Evolutionary conservation across 2,888 invertebrate genomes (phyloP).

Genomic region (Trichogramma evanescens): DNA sequence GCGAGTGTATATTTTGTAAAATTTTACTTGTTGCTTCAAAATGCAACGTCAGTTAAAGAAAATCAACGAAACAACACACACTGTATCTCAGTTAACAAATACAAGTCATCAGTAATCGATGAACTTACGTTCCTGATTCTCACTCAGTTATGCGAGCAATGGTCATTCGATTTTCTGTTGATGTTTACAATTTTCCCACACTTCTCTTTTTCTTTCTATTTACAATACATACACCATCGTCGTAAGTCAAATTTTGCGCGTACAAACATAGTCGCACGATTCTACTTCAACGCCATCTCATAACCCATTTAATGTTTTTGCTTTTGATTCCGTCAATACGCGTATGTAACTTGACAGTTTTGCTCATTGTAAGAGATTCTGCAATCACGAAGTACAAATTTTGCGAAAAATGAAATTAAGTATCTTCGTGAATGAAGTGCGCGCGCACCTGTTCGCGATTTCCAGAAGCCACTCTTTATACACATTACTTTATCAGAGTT

Average conservation of each 20-base stretch:
- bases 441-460: too few relatives aligned
- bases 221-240: neutral
- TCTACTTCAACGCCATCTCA: neutral
- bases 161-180: neutral
- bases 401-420: too few relatives aligned
- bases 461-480: too few relatives aligned
- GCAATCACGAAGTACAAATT: too few relatives aligned
- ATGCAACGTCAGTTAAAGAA: too few relatives aligned
- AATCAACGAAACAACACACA: too few relatives aligned
- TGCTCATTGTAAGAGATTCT: too few relatives aligned
- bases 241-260: neutral
- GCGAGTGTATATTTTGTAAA: neutral
- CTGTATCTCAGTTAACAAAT: too few relatives aligned
- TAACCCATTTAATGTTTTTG: neutral
- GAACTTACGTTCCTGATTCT: neutral
- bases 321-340: neutral
- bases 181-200: neutral
- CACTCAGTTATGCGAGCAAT: neutral
- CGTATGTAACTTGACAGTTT: neutral
- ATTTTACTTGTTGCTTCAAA: neutral
- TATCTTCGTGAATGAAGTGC: too few relatives aligned
- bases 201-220: neutral
- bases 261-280: neutral
- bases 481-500: neutral
- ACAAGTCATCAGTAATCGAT: neutral